Base-by-base conservation (phyloP, 2,888 invertebrate genomes). In the Scrobipalpa costella region DNA sequence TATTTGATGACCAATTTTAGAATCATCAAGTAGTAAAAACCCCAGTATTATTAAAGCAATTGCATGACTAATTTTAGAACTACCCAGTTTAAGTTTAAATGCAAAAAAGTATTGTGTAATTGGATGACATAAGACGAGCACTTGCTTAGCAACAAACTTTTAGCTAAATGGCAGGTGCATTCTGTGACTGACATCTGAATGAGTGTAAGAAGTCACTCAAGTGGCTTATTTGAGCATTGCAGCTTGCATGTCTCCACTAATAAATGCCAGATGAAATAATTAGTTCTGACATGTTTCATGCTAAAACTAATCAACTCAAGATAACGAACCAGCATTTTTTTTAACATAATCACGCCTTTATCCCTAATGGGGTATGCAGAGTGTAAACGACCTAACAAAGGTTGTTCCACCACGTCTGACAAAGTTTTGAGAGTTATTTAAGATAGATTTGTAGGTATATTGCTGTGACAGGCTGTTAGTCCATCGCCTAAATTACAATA, bases 91-190 rank as follows among this genome's bases (percentile, higher is more conserved):
- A 3, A 44, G n/a, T 5, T n/a, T n/a, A n/a, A 44, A 15, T n/a
- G 44, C n/a, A 44, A 44, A 44, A 44, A 17, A 3, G 11, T 27
- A 27, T 33, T 55, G 34, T 27, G 34, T 55, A 55, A 52, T 52
- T 55, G 34, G n/a, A 55, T 15, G 34, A 34, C 34, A 55, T 15
- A 15, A 7, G 15, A 1, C 21, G 11, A 52, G n/a, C 27, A 33
- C 11, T 55, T n/a, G 55, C 34, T 27, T 34, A 55, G 55, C 34
- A 55, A 55, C 34, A 8, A 27, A 33, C 33, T 21, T 52, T n/a
- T 52, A 49, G 49, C 49, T 13, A 13, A 49, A 19, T 15, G 27
- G 55, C 55, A 55, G 55, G 55, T 55, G 55, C 2, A n/a, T 44
- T 44, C n/a, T 44, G 7, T 55, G 9, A 52, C 7, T 21, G 21